A percentile compares a stretch with the other conserved stretches of the same genome.
Conservation (phyloP, 2,113 vertebrate genomes). For the Calonectris borealis region DNA sequence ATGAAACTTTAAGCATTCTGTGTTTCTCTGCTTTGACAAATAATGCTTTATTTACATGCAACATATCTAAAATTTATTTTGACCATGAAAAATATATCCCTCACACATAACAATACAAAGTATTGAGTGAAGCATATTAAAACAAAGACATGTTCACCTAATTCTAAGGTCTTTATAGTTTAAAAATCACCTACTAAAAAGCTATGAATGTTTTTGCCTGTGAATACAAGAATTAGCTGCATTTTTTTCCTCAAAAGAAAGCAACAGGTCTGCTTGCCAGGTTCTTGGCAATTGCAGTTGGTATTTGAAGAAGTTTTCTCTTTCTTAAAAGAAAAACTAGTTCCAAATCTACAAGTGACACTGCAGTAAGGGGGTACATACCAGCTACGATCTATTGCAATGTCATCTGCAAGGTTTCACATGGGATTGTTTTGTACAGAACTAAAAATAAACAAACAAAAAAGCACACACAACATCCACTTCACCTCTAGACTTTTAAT, state of each 20-base stretch:
- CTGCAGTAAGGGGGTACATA: background rate
- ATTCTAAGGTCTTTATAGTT: background rate
- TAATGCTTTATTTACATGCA: background rate
- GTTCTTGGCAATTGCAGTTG: background rate
- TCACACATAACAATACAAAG: background rate
- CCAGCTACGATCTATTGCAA: background rate
- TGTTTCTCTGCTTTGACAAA: background rate
- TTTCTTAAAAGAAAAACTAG: background rate
- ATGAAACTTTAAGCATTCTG: background rate
- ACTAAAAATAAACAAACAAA: background rate
- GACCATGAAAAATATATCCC: background rate
- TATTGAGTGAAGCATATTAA: background rate
- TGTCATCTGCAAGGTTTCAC: background rate
- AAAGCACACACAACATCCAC: background rate
- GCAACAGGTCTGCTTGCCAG: background rate
- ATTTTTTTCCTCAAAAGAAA: background rate
- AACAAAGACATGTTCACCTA: background rate
- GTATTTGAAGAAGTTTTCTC: background rate
- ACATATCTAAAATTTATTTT: background rate
- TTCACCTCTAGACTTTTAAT: background rate
- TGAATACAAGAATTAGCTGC: background rate
- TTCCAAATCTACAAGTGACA: background rate
- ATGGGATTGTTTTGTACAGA: background rate
- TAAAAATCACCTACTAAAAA: background rate
- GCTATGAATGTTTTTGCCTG: background rate